These are phyloP conservation scores for Acrossocheilus fasciatus DNA, from an alignment of 2,797 vertebrate genomes.

Conservation along the genomic window DNA sequence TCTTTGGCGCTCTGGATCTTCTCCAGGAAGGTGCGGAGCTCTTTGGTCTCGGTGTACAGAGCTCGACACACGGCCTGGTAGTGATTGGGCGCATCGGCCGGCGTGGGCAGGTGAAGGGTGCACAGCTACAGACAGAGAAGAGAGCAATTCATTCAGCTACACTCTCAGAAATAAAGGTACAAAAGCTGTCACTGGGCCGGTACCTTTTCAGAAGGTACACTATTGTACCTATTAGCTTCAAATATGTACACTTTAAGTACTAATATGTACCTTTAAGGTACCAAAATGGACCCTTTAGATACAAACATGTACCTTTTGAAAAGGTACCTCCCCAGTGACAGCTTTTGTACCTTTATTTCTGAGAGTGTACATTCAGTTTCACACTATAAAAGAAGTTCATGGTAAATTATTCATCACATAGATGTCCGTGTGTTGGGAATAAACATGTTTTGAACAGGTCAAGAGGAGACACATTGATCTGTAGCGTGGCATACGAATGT, in stretches of 20 bases:
- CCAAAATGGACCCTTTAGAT: too few relatives aligned
- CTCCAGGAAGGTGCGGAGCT: conserved; percentile 91
- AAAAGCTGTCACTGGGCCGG: too few relatives aligned
- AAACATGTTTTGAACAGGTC: not conserved
- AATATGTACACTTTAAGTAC: too few relatives aligned
- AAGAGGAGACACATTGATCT: not conserved
- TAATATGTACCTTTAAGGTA: too few relatives aligned
- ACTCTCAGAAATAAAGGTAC: too few relatives aligned
- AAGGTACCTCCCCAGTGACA: too few relatives aligned
- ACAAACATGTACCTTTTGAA: too few relatives aligned
- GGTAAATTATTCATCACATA: not conserved
- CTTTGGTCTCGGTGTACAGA: conserved; percentile 93
- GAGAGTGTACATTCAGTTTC: not conserved
- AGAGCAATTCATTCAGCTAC: not conserved
- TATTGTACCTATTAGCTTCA: too few relatives aligned
- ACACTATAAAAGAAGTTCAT: not conserved
- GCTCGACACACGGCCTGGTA: conserved; percentile 98
- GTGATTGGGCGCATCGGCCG: conserved; percentile 87
- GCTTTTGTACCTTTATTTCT: too few relatives aligned
- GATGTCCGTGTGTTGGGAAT: not conserved
- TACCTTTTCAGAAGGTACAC: too few relatives aligned
- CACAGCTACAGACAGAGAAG: conserved; percentile 81
- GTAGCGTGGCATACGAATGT: not conserved
- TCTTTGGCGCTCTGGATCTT: conserved; percentile 97
- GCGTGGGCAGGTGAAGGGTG: conserved; percentile 87